A percentile compares a stretch with the other conserved stretches of the same genome.
Conservation (phyloP, 2,888 invertebrate genomes). For the Hybos culiciformis region DNA sequence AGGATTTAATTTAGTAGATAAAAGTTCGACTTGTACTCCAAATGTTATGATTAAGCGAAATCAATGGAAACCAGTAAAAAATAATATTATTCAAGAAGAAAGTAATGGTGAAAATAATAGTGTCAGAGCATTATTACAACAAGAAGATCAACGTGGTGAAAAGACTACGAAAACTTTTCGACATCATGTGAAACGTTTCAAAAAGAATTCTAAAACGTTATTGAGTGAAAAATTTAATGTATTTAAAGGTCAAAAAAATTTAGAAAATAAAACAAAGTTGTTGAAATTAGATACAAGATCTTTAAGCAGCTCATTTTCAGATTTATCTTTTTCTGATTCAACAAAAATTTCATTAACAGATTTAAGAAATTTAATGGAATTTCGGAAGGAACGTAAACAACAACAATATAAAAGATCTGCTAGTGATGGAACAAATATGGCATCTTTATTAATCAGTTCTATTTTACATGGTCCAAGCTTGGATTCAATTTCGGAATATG, state of each 20-base stretch:
- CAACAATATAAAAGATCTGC: constrained; percentile 20
- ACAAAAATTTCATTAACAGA: constrained; percentile 35
- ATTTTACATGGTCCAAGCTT: constrained; percentile 44
- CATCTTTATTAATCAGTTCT: constrained; percentile 50
- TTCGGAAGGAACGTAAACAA: constrained; percentile 15
- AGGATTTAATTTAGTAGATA: constrained; percentile 20
- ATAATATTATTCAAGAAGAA: constrained; percentile 18
- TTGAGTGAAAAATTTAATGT: constrained; percentile 47
- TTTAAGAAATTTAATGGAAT: constrained; percentile 31
- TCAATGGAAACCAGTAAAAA: constrained; percentile 16
- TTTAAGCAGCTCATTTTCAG: constrained; percentile 40
- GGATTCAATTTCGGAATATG: constrained; percentile 42
- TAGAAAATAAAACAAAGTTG: constrained; percentile 28
- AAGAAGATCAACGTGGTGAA: constrained; percentile 47
- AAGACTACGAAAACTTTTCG: constrained; percentile 38
- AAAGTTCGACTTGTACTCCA: constrained; percentile 16
- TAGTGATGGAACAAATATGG: constrained; percentile 47
- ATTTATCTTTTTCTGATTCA: constrained; percentile 28
- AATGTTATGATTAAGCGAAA: constrained; percentile 16
- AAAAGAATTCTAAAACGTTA: constrained; percentile 44
- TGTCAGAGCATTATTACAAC: constrained; percentile 36
- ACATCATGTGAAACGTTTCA: constrained; percentile 49
- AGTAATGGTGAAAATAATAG: constrained; percentile 27
- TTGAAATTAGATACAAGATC: constrained; percentile 32
- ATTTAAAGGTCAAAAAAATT: constrained; percentile 42